A percentile compares a stretch with the other conserved stretches of the same genome.
Conservation (phyloP, 2,888 invertebrate species). For the Ryuthela nishihirai region DNA sequence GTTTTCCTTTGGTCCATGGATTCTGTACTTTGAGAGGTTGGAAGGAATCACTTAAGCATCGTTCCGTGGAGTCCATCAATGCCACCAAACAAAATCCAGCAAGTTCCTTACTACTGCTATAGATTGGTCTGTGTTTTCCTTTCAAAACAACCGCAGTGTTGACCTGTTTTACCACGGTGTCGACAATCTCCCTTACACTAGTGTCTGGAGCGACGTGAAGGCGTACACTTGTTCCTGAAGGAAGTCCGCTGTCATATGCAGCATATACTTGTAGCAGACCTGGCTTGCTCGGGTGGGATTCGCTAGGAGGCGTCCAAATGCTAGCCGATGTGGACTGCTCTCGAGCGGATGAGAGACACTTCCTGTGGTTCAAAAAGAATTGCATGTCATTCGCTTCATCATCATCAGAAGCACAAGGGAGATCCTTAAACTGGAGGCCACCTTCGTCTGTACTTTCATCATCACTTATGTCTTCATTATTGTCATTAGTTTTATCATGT, state of each 20-base stretch:
- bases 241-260: constrained; percentile 91
- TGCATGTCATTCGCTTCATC: background rate
- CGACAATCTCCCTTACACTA: constrained; percentile 92
- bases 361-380: too few relatives aligned
- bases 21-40: constrained; percentile 88
- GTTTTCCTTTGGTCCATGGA: constrained; percentile 90
- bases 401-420: background rate
- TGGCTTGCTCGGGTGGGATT: background rate
- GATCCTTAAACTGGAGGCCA: constrained; percentile 20
- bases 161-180: constrained; percentile 90
- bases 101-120: constrained; percentile 61
- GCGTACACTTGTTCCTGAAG: constrained; percentile 89
- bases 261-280: constrained; percentile 76
- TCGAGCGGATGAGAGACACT: too few relatives aligned
- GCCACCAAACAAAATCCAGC: constrained; percentile 71
- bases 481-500: constrained; percentile 17
- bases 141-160: constrained; percentile 87
- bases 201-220: constrained; percentile 89
- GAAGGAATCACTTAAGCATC: constrained; percentile 90
- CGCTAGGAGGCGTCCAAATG: background rate
- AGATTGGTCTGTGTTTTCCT: constrained; percentile 73
- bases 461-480: constrained; percentile 15
- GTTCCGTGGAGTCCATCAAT: constrained; percentile 89
- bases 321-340: constrained; percentile 6
- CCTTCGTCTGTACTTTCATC: constrained; percentile 29